Evolutionary conservation across 1,140 invertebrate genomes (phyloP).

Genomic region (Drosophila kanapiae): DNA sequence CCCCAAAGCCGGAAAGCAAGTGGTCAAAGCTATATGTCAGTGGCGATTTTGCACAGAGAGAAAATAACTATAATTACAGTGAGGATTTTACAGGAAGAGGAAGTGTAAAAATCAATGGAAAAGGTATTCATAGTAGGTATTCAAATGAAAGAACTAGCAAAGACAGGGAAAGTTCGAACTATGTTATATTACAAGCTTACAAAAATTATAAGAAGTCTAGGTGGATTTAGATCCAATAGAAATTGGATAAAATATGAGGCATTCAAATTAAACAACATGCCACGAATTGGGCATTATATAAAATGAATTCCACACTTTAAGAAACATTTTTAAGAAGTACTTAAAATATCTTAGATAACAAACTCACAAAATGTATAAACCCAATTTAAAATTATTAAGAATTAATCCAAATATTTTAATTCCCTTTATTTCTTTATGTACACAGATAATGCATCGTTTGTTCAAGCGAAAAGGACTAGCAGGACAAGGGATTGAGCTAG

Average conservation of each 20-base stretch:
- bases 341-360: background rate
- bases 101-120: too few relatives aligned
- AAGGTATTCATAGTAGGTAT: too few relatives aligned
- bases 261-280: too few relatives aligned
- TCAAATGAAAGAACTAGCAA: too few relatives aligned
- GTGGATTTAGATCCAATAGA: background rate
- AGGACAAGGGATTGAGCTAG: constrained; percentile 4
- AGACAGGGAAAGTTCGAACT: too few relatives aligned
- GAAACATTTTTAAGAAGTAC: background rate
- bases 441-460: constrained; percentile 34
- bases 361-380: too few relatives aligned
- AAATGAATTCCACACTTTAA: background rate
- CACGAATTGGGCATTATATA: too few relatives aligned
- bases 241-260: background rate
- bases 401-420: background rate
- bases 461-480: background rate
- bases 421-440: background rate
- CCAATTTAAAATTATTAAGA: too few relatives aligned
- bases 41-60: background rate
- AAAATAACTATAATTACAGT: background rate
- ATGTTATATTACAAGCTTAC: too few relatives aligned
- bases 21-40: constrained; percentile 24
- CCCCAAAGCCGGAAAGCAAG: constrained; percentile 62
- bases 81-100: background rate
- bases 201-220: too few relatives aligned